phyloP scores from a whole-genome alignment of 2,797 vertebrate species.

The Melanitta fusca region DNA sequence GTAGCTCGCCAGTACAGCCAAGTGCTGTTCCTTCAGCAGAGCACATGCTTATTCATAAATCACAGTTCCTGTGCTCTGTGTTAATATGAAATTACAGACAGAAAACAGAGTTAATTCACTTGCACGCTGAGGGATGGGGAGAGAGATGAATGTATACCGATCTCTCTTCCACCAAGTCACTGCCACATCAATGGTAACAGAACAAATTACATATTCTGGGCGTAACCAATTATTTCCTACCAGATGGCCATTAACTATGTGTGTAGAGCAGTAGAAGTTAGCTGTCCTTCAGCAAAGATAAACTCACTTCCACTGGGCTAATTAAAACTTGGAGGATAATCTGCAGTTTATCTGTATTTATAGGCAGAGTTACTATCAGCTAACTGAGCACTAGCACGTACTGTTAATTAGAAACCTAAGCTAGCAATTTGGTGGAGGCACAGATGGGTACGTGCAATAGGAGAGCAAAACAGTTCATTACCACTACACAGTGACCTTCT shows the following conservation, averaged over 20 bases:
- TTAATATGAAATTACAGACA: slow-evolving; percentile 18
- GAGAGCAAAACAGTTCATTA: background rate
- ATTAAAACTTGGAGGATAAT: slow-evolving; percentile 65
- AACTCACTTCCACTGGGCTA: slow-evolving; percentile 41
- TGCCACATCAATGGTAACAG: slow-evolving; percentile 31
- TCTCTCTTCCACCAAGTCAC: slow-evolving; percentile 32
- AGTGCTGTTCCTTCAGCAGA: background rate
- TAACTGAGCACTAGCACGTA: background rate
- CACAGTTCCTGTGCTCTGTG: background rate
- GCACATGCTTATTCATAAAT: fast-evolving
- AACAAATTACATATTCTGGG: slow-evolving; percentile 23
- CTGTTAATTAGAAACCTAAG: slow-evolving; percentile 15
- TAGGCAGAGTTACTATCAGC: slow-evolving; percentile 27
- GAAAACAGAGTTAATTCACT: slow-evolving; percentile 19
- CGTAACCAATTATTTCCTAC: background rate
- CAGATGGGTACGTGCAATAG: slow-evolving; percentile 15
- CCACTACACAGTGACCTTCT: background rate
- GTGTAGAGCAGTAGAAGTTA: background rate
- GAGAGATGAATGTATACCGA: background rate
- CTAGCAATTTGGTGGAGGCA: background rate
- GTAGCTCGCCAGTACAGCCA: background rate
- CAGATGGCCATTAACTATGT: slow-evolving; percentile 19
- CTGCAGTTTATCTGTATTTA: slow-evolving; percentile 54
- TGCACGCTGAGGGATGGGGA: background rate
- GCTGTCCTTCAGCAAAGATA: slow-evolving; percentile 39